Base-by-base conservation (phyloP, 2,888 invertebrate species). In the Chrysina gloriosa region DNA sequence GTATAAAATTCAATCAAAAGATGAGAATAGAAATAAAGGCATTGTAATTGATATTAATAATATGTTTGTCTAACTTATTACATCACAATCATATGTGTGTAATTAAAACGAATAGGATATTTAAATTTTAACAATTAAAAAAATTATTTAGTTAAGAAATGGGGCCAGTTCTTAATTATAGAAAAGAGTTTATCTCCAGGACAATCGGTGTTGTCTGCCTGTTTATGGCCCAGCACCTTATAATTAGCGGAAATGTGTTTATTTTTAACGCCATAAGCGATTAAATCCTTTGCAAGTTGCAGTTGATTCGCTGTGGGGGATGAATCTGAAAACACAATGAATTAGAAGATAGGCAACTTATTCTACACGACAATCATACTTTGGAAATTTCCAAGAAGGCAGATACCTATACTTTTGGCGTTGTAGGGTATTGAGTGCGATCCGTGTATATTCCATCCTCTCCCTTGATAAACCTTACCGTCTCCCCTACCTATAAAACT, bases 401-500 rank as follows among this genome's bases (percentile, higher is more conserved):
- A 88, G 69, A 90, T 86, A 27, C 89, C 90, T 39, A 89, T 82
- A 76, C 89, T 89, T 75, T 84, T 83, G 68, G 81, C 82, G 79
- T 88, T 91, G 81, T 88, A 89, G 66, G 82, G 81, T 2, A 85
- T 84, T 0, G 91, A 87, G 80, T 92, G 91, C 0, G 90, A 89
- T 0, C 90, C 91, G 0, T 86, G 76, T 2, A 82, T 81, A 67
- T 85, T 83, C 87, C 90, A 91, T 0, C 90, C 90, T 0, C 90
- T 84, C 0, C 89, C 90, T 72, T 87, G 87, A 78, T 89, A 90
- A 11, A 86, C 89, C 4, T 84, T 83, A 0, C 90, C 90, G 73
- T 91, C 90, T 31, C 89, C 87, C 5, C 91, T 91, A 50, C 91
- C 84, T 69, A 86, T 86, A 79, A 21, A 90, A 91, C 77, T 89